Evolutionary conservation across 2,113 vertebrate genomes (phyloP).

Genomic region (Pachyramphus minor): DNA sequence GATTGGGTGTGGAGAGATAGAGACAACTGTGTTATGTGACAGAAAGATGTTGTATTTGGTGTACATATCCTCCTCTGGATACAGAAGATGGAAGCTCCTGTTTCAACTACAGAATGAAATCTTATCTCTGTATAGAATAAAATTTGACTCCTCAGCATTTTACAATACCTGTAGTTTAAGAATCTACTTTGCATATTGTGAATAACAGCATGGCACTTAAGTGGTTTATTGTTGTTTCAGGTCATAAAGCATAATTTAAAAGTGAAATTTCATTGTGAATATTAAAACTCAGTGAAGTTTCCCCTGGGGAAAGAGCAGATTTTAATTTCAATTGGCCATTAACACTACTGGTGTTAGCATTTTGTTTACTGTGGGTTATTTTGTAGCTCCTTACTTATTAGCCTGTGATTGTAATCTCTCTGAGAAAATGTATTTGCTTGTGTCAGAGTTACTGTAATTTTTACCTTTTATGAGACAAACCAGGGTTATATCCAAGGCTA

Average conservation of each 20-base stretch:
- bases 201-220: neutral
- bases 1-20: neutral
- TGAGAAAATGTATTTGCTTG: conserved; percentile 18
- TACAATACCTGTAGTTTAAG: neutral
- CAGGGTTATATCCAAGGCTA: conserved; percentile 11
- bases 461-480: conserved; percentile 28
- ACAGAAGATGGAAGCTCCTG: neutral
- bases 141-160: neutral
- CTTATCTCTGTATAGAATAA: neutral
- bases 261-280: neutral
- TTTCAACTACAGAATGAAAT: neutral
- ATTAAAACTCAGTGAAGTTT: conserved; percentile 6
- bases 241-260: conserved; percentile 36
- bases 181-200: neutral
- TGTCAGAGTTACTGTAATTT: conserved; percentile 23
- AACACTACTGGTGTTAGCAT: neutral
- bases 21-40: neutral
- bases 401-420: neutral
- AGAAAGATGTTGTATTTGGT: neutral
- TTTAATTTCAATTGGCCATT: conserved; percentile 51
- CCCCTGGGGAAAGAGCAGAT: neutral
- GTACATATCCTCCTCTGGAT: neutral
- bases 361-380: conserved; percentile 19
- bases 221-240: conserved; percentile 35
- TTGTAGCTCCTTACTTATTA: conserved; percentile 5